Evolutionary conservation across 92 coral and sea anemone genomes (phyloP).

Genomic region (Bergia sp.): DNA sequence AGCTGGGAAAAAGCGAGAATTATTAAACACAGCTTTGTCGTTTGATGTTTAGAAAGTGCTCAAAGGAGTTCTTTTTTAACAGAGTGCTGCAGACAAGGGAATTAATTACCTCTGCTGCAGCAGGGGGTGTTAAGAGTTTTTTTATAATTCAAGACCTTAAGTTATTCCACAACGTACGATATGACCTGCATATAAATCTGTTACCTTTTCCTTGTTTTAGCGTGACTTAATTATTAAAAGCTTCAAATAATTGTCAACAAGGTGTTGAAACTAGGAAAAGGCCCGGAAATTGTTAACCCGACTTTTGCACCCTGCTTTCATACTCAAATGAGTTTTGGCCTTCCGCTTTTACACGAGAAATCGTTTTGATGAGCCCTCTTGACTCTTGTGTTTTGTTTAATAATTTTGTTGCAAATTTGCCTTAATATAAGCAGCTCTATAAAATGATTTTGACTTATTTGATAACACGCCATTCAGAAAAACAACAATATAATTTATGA

Average conservation of each 20-base stretch:
- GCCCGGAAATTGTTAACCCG: conserved; percentile 23
- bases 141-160: not conserved
- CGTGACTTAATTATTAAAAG: not conserved
- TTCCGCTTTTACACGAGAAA: conserved; percentile 32
- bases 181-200: not conserved
- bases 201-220: not conserved
- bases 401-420: not conserved
- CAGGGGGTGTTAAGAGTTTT: not conserved
- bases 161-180: too few species aligned
- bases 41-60: too few species aligned
- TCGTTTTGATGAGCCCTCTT: not conserved
- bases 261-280: conserved; percentile 11
- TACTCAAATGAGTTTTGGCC: conserved; percentile 20
- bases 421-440: not conserved
- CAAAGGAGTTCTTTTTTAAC: not conserved
- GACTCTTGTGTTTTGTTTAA: not conserved
- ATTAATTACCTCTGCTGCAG: too few species aligned
- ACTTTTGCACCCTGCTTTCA: conserved; percentile 3
- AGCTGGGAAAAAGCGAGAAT: not conserved
- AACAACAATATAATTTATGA: not conserved
- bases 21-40: not conserved
- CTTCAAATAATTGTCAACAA: not conserved
- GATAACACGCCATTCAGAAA: not conserved
- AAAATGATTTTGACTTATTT: not conserved
- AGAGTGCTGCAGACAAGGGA: too few species aligned